These are phyloP conservation scores for Cirrhinus molitorella DNA, from an alignment of 2,797 vertebrate genomes.

Conservation along the genomic window DNA sequence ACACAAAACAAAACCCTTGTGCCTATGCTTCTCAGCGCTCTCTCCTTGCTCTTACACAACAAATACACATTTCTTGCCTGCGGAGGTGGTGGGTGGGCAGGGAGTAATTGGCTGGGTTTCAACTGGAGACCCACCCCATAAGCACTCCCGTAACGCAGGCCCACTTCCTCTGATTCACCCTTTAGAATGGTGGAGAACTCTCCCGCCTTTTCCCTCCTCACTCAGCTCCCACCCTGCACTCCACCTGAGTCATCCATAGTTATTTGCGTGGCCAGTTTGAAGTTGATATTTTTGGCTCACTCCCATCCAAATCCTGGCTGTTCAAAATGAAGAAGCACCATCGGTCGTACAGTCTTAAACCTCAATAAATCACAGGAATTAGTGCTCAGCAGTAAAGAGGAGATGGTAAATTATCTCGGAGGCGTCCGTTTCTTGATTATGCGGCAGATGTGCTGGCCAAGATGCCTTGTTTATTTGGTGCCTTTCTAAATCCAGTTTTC, in stretches of 20 bases:
- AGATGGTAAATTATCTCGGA: conserved; percentile 49
- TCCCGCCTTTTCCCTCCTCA: neutral
- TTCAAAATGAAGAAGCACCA: conserved; percentile 17
- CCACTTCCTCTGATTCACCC: conserved; percentile 17
- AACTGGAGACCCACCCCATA: conserved; percentile 44
- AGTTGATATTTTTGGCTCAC: conserved; percentile 40
- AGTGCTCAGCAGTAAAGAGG: conserved; percentile 39
- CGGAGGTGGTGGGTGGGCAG: conserved; percentile 38
- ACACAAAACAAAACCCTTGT: conserved; percentile 43
- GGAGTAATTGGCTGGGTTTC: conserved; percentile 61
- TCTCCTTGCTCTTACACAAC: conserved; percentile 15
- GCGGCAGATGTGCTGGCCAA: conserved; percentile 41
- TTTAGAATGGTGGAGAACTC: conserved; percentile 1
- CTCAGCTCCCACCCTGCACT: conserved; percentile 11
- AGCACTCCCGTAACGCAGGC: neutral
- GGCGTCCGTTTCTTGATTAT: conserved; percentile 50
- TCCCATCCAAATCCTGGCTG: conserved; percentile 12
- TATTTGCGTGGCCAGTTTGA: conserved; percentile 34
- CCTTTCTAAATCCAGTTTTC: conserved; percentile 56
- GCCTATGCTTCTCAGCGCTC: conserved; percentile 7
- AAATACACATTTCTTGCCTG: conserved; percentile 34
- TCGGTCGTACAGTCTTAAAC: conserved; percentile 38
- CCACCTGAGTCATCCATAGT: conserved; percentile 19
- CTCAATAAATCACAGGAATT: conserved; percentile 57
- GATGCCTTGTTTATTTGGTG: conserved; percentile 55